phyloP scores from a whole-genome alignment of 2,888 invertebrate genomes.

The Plagodis pulveraria region DNA sequence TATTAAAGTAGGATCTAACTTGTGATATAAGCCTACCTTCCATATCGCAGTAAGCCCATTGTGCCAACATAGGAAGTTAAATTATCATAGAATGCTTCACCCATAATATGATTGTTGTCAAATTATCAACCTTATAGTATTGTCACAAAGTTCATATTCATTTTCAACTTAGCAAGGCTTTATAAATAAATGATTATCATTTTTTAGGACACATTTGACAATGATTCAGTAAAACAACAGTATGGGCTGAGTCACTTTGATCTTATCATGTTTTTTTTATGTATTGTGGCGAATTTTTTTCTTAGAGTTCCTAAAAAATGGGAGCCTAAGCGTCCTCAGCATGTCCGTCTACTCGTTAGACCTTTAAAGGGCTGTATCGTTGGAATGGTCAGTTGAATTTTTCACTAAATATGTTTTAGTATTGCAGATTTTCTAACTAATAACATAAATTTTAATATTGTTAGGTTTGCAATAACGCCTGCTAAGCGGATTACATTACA shows the following conservation, averaged over 20 bases:
- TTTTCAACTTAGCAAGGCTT: not conserved
- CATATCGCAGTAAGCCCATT: conserved; percentile 8
- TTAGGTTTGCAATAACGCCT: too few species aligned
- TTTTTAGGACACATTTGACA: conserved; percentile 21
- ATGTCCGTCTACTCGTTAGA: too few species aligned
- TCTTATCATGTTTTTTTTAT: not conserved
- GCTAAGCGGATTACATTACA: too few species aligned
- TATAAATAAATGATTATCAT: conserved; percentile 19
- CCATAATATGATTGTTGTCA: not conserved
- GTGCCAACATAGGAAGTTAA: conserved; percentile 19
- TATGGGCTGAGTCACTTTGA: conserved; percentile 14
- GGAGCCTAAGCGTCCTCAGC: too few species aligned
- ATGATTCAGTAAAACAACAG: conserved; percentile 9
- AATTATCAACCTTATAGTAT: conserved; percentile 6
- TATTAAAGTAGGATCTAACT: conserved; percentile 1
- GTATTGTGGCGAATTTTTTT: too few species aligned
- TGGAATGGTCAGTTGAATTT: too few species aligned
- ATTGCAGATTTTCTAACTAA: too few species aligned
- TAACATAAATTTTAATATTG: too few species aligned
- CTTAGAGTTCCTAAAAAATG: too few species aligned
- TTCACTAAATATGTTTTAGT: too few species aligned
- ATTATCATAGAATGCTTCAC: conserved; percentile 25
- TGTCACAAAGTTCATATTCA: conserved; percentile 3
- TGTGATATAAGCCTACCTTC: conserved; percentile 4
- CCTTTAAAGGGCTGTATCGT: too few species aligned